Base-by-base conservation (phyloP, 1,140 invertebrate genomes). In the Neodiprion lecontei region DNA sequence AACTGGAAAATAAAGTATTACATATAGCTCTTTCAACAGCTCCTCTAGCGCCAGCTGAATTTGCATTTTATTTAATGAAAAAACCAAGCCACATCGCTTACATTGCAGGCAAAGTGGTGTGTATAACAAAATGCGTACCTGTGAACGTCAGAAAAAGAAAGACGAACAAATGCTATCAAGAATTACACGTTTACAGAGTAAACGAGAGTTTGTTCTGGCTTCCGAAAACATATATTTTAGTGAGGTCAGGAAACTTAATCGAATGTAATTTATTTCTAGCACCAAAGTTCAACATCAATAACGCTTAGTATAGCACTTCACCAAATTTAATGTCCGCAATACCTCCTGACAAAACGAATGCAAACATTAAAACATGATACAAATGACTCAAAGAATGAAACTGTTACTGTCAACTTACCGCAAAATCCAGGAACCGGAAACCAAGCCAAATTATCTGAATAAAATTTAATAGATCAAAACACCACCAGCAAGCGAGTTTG, bases 101-200 rank as follows among this genome's bases (percentile, higher is more conserved):
- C 9, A 14, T 14, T 53, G 50, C 50, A 53, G 50, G 50, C 9
- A 14, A 53, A 53, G 50, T 53, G 14, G 14, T 53, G 9, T 53
- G 14, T 14, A 53, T 53, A 9, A 14, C 14, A 53, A 53, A 53
- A 53, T 53, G 50, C 50, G 14, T 53, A 53, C 50, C 50, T 14
- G 50, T 53, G 9, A 14, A 53, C 9, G 50, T 53, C 9, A 53
- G 14, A 53, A 53, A 10, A 9, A 48, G 70, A n/a, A 71, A 17
- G 49, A 71, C 70, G 17, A 17, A 71, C 40, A 50, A 49, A 17
- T 72, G 71, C 21, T 72, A 72, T 21, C 17, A 72, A 28, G 71
- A 72, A 11, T 23, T 72, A 7, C 71, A 47, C 21, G 23, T 72
- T 12, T 72, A 72, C 53, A 61, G 53, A 40, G 66, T 47, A 50